phyloP scores from a whole-genome alignment of 2,888 invertebrate genomes.

The Leptogaster cylindrica region DNA sequence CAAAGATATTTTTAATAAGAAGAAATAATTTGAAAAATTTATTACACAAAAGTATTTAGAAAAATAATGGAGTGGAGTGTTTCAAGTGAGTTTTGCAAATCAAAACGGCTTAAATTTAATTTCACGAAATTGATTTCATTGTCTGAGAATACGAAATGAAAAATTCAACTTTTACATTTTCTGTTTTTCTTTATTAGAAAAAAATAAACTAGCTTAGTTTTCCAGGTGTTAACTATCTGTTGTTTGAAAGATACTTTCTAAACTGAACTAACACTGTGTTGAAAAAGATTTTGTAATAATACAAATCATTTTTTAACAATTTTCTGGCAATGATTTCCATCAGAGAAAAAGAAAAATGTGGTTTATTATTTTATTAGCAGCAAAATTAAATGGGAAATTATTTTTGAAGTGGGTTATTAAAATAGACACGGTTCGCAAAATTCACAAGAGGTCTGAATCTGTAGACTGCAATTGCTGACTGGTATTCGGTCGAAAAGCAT shows the following conservation, averaged over 20 bases:
- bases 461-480: background rate
- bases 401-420: constrained; percentile 36
- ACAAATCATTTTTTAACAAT: too few species aligned
- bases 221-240: background rate
- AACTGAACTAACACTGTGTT: too few species aligned
- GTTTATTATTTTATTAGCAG: constrained; percentile 19
- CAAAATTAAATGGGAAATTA: constrained; percentile 29
- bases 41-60: too few species aligned
- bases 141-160: too few species aligned
- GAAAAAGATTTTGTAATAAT: too few species aligned
- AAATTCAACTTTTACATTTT: too few species aligned
- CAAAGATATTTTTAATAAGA: constrained; percentile 30
- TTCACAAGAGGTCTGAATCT: constrained; percentile 9
- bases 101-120: too few species aligned
- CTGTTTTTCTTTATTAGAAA: background rate
- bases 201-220: background rate
- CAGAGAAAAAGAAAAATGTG: constrained; percentile 8
- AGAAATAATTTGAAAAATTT: constrained; percentile 32
- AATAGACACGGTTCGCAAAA: constrained; percentile 29
- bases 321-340: background rate
- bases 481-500: background rate
- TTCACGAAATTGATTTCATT: too few species aligned
- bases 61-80: background rate
- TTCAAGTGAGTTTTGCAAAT: constrained; percentile 10
- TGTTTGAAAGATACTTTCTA: constrained; percentile 7